These are phyloP conservation scores for Apocheima hispidaria DNA, from an alignment of 2,888 invertebrate species.

Conservation along the genomic window DNA sequence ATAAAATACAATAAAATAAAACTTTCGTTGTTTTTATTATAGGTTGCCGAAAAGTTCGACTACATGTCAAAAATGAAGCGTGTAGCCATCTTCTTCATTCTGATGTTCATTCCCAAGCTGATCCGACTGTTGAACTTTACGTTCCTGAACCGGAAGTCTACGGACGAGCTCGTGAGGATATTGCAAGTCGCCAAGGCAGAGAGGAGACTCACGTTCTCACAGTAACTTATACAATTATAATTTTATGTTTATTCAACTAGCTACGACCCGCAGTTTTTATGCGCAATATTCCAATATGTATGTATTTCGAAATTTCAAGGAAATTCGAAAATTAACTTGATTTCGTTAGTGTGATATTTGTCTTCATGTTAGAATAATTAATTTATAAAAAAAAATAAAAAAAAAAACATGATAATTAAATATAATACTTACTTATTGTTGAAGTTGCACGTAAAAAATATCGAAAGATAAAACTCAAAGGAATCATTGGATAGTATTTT, in stretches of 20 bases:
- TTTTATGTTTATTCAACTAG: neutral
- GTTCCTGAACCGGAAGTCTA: constrained; percentile 67
- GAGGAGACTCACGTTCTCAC: constrained; percentile 61
- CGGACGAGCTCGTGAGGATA: constrained; percentile 68
- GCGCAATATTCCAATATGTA: too few relatives aligned
- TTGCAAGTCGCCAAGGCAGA: constrained; percentile 73
- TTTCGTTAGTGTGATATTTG: too few relatives aligned
- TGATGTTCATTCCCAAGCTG: constrained; percentile 70
- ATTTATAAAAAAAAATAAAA: too few relatives aligned
- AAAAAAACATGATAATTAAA: too few relatives aligned
- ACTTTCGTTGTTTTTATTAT: constrained; percentile 6
- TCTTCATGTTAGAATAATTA: too few relatives aligned
- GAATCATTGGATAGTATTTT: too few relatives aligned
- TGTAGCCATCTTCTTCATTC: constrained; percentile 59
- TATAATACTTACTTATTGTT: too few relatives aligned
- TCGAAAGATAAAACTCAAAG: too few relatives aligned
- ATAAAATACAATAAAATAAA: neutral
- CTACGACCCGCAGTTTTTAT: too few relatives aligned
- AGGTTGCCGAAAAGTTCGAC: constrained; percentile 78
- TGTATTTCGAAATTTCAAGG: too few relatives aligned
- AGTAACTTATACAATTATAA: constrained; percentile 57
- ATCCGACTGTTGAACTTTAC: constrained; percentile 67
- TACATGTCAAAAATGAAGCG: constrained; percentile 69
- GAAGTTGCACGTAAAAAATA: too few relatives aligned
- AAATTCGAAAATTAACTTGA: too few relatives aligned